A percentile compares a stretch with the other conserved stretches of the same genome.
These are phyloP conservation scores for Ectropis crepuscularia DNA, from an alignment of 2,888 invertebrate species.

Conservation along the genomic window DNA sequence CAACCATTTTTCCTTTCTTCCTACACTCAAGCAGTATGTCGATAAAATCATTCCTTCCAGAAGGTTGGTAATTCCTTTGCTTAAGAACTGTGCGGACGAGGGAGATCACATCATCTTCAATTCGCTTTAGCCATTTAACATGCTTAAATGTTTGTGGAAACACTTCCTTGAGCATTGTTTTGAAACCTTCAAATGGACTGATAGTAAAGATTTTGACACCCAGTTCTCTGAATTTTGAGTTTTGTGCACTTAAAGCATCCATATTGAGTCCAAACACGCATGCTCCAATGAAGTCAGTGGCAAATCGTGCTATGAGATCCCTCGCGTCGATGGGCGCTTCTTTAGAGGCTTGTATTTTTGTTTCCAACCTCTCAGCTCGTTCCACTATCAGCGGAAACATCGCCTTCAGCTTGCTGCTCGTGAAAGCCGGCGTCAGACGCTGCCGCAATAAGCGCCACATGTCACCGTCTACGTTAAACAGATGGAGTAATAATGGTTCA, in stretches of 20 bases:
- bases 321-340: conserved; percentile 53
- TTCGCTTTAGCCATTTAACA: conserved; percentile 32
- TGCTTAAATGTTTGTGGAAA: conserved; percentile 13
- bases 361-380: conserved; percentile 61
- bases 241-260: conserved; percentile 53
- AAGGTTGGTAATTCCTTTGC: conserved; percentile 58
- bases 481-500: conserved; percentile 53
- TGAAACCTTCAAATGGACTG: conserved; percentile 11
- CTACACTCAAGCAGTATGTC: conserved; percentile 55
- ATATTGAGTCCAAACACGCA: conserved; percentile 62
- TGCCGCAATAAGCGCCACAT: conserved; percentile 64
- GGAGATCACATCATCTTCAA: conserved; percentile 39
- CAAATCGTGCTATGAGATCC: conserved; percentile 61
- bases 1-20: conserved; percentile 55
- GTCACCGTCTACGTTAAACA: conserved; percentile 65
- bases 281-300: conserved; percentile 62
- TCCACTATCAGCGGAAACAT: conserved; percentile 69
- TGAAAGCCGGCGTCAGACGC: conserved; percentile 64
- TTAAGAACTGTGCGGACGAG: conserved; percentile 47
- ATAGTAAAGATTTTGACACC: conserved; percentile 50
- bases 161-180: conserved; percentile 7
- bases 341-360: conserved; percentile 43
- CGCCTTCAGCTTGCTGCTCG: conserved; percentile 61
- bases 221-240: conserved; percentile 53
- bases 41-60: conserved; percentile 58